Conservation (phyloP, 2,888 invertebrate genomes). For the Nomada fabriciana region DNA sequence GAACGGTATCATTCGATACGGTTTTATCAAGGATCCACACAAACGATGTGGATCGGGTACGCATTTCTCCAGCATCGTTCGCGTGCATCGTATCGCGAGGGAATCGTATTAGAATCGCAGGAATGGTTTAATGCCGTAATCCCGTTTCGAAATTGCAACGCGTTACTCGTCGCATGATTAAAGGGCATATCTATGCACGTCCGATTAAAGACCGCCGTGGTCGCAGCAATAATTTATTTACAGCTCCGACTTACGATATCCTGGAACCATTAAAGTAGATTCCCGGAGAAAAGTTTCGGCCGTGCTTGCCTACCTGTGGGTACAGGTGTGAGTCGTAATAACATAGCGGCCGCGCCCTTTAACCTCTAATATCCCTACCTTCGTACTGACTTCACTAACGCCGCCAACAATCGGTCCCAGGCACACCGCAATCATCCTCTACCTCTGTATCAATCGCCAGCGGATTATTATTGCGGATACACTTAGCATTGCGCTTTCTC, state of each 20-base stretch:
- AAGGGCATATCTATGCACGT: constrained; percentile 59
- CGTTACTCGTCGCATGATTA: constrained; percentile 53
- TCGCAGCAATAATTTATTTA: constrained; percentile 70
- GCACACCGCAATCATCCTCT: constrained; percentile 79
- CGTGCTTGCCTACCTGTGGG: constrained; percentile 65
- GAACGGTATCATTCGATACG: neutral
- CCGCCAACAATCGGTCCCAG: constrained; percentile 78
- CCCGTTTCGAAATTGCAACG: constrained; percentile 55
- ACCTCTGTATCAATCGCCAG: constrained; percentile 82
- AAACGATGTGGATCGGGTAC: neutral
- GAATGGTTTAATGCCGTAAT: constrained; percentile 40
- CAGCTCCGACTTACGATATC: constrained; percentile 65
- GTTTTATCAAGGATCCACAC: neutral
- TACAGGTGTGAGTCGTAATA: constrained; percentile 84
- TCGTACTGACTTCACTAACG: constrained; percentile 78
- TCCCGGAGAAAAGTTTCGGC: constrained; percentile 65
- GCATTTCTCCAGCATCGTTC: neutral
- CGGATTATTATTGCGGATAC: constrained; percentile 80
- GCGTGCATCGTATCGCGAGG: constrained; percentile 17
- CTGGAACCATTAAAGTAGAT: constrained; percentile 70
- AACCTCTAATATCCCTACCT: constrained; percentile 77
- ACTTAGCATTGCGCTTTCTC: constrained; percentile 65
- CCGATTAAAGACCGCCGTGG: constrained; percentile 59
- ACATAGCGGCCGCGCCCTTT: constrained; percentile 81
- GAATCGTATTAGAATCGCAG: constrained; percentile 36